Conservation (phyloP, 2,888 invertebrate genomes). For the Trypoxylon attenuatum region DNA sequence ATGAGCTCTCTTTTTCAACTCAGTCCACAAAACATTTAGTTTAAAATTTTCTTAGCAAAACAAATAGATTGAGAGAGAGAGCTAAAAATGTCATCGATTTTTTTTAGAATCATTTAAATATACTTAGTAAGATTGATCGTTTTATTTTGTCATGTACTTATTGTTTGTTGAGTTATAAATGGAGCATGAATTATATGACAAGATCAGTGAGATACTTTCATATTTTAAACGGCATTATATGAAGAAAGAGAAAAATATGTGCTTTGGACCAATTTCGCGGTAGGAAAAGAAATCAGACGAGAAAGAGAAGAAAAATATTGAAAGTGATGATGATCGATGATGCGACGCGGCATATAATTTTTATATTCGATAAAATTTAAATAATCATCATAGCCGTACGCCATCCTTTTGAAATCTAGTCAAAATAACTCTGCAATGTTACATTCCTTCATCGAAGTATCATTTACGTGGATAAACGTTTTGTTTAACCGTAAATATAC, state of each 20-base stretch:
- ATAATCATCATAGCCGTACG: conserved; percentile 18
- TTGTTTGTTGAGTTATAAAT: conserved; percentile 24
- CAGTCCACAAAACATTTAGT: too few species aligned
- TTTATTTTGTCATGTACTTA: too few species aligned
- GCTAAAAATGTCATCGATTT: conserved; percentile 8
- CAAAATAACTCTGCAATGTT: conserved; percentile 38
- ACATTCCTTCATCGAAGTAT: conserved; percentile 32
- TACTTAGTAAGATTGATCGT: too few species aligned
- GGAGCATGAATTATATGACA: conserved; percentile 46
- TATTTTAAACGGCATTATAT: conserved; percentile 50
- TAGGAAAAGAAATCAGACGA: conserved; percentile 31
- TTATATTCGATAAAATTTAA: conserved; percentile 36
- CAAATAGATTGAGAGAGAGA: background rate
- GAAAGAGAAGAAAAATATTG: conserved; percentile 2
- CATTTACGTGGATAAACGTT: conserved; percentile 22
- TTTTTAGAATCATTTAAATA: too few species aligned
- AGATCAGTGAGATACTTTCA: conserved; percentile 62
- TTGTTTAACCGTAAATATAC: conserved; percentile 19
- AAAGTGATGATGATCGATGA: conserved; percentile 16
- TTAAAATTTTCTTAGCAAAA: conserved; percentile 3
- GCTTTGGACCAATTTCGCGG: conserved; percentile 58
- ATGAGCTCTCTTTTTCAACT: background rate
- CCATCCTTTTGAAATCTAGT: conserved; percentile 48
- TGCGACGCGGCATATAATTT: conserved; percentile 39
- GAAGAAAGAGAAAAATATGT: conserved; percentile 38